Conservation (phyloP, 1,140 invertebrate genomes). For the Chionoecetes opilio region DNA sequence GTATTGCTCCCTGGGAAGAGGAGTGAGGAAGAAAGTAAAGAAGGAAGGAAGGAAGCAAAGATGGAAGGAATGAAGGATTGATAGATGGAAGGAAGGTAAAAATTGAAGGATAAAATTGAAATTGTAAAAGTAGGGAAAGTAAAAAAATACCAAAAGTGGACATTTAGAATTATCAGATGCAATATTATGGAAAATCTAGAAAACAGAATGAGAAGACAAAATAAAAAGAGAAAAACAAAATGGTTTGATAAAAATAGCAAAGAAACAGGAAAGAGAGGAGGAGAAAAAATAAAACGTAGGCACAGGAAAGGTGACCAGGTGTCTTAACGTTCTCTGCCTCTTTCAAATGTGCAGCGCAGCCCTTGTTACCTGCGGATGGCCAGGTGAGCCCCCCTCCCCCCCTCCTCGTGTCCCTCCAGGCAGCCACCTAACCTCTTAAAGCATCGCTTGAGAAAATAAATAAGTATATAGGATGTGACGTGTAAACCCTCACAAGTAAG, state of each 20-base stretch:
- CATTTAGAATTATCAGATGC: too few species aligned
- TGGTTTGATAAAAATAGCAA: too few species aligned
- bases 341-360: neutral
- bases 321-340: slow-evolving; percentile 43
- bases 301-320: neutral
- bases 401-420: neutral
- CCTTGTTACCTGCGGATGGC: slow-evolving; percentile 2
- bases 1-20: too few species aligned
- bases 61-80: too few species aligned
- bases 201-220: too few species aligned
- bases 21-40: neutral
- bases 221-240: too few species aligned
- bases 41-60: too few species aligned
- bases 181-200: too few species aligned
- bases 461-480: neutral
- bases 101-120: too few species aligned
- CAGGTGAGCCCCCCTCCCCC: neutral
- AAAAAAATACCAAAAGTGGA: too few species aligned
- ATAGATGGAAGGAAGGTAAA: too few species aligned
- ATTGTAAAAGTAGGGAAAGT: too few species aligned
- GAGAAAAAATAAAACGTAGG: neutral
- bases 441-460: neutral
- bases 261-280: neutral
- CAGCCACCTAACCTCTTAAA: neutral
- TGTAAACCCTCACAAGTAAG: neutral